Evolutionary conservation across 2,888 invertebrate species (phyloP).

Genomic region (Argyresthia goedartella): DNA sequence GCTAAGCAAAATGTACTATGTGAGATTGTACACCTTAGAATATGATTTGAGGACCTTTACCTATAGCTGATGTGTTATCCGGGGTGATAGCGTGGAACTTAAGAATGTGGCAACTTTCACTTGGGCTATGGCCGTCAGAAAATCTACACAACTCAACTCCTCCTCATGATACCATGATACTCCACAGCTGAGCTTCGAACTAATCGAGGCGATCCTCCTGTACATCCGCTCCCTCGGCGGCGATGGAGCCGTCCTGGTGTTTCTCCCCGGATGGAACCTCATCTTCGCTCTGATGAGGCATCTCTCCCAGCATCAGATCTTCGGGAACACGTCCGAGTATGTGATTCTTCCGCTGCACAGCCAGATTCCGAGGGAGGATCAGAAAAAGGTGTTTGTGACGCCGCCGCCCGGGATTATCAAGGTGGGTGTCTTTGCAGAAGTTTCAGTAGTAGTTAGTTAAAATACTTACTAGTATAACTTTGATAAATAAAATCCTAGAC

Average conservation of each 20-base stretch:
- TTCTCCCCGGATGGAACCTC: slow-evolving; percentile 97
- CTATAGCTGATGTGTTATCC: too few relatives aligned
- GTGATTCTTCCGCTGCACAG: slow-evolving; percentile 95
- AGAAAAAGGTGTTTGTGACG: slow-evolving; percentile 91
- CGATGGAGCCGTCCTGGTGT: slow-evolving; percentile 91
- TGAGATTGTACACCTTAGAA: too few relatives aligned
- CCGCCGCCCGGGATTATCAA: slow-evolving; percentile 89
- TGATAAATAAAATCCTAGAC: too few relatives aligned
- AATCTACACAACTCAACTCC: too few relatives aligned
- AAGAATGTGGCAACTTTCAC: too few relatives aligned
- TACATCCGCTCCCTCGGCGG: slow-evolving; percentile 73
- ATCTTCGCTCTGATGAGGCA: slow-evolving; percentile 93
- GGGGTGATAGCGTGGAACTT: too few relatives aligned
- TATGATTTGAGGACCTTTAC: too few relatives aligned
- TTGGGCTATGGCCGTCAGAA: too few relatives aligned
- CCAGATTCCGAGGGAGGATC: slow-evolving; percentile 95
- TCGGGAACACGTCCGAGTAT: slow-evolving; percentile 75
- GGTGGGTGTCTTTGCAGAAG: slow-evolving; percentile 47
- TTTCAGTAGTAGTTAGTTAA: background rate
- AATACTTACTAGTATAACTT: background rate
- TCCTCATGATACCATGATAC: too few relatives aligned
- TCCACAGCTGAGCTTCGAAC: slow-evolving; percentile 84
- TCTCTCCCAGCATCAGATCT: slow-evolving; percentile 77
- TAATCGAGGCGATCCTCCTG: slow-evolving; percentile 84
- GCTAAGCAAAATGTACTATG: too few relatives aligned